Evolutionary conservation across 2,797 vertebrate species (phyloP).

Genomic region (Coreius guichenoti): DNA sequence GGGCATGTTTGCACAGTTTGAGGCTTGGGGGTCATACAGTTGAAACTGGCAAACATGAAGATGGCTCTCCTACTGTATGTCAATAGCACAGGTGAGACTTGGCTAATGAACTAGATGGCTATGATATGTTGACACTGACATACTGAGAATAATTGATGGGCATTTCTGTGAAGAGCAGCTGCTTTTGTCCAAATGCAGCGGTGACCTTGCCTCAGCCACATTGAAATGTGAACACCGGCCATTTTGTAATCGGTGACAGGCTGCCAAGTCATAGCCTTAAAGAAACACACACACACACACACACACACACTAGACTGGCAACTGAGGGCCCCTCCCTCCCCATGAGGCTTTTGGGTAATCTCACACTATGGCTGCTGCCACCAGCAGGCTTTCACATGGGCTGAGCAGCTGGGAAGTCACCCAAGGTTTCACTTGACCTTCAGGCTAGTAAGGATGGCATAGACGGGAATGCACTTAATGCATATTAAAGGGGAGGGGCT

Average conservation of each 20-base stretch:
- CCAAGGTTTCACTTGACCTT: slow-evolving; percentile 52
- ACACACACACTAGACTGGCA: slow-evolving; percentile 66
- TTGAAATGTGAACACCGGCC: slow-evolving; percentile 78
- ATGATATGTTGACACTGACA: slow-evolving; percentile 58
- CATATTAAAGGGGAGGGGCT: neutral
- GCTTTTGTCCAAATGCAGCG: slow-evolving; percentile 77
- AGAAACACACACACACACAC: slow-evolving; percentile 55
- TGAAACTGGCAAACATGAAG: slow-evolving; percentile 51
- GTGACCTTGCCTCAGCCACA: slow-evolving; percentile 80
- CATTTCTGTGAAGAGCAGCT: slow-evolving; percentile 80
- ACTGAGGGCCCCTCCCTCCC: slow-evolving; percentile 66
- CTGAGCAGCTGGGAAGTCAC: slow-evolving; percentile 50
- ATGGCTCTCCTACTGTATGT: slow-evolving; percentile 59
- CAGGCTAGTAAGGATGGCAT: slow-evolving; percentile 9
- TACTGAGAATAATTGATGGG: slow-evolving; percentile 80
- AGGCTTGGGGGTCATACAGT: slow-evolving; percentile 52
- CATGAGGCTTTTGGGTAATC: slow-evolving; percentile 70
- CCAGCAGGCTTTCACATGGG: slow-evolving; percentile 48
- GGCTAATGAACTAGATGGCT: slow-evolving; percentile 35
- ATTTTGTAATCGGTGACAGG: slow-evolving; percentile 77
- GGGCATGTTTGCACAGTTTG: slow-evolving; percentile 43
- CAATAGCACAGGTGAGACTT: slow-evolving; percentile 19
- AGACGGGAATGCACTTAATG: neutral
- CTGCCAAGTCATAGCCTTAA: slow-evolving; percentile 79
- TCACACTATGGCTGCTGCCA: slow-evolving; percentile 56